Base-by-base conservation (phyloP, 2,888 invertebrate genomes). In the Syrphus vitripennis region DNA sequence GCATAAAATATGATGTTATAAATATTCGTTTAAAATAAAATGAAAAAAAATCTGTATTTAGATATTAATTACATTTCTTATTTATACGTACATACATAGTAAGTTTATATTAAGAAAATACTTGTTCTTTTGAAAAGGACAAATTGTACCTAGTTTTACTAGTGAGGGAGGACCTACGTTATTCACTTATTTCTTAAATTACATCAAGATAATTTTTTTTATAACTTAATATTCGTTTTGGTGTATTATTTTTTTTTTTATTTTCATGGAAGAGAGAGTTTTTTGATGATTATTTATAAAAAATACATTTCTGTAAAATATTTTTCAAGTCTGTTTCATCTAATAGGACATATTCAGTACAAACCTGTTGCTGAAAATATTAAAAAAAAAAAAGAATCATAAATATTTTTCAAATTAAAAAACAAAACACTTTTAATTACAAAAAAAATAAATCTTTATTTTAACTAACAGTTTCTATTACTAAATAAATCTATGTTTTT, bases 61-160 rank as follows among this genome's bases (percentile, higher is more conserved):
- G 57, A 80, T 48, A n/a, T n/a, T n/a, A 76, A 84, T 80, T 80
- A 84, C 83, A 84, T 71, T 83, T 80, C 45, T 31, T 65, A 63
- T 26, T 63, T 63, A 21, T 14, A 57, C 37, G 14, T 26, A 59
- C 24, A 59, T 29, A 61, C 14, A 42, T 63, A 42, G 42, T 45
- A 57, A 29, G 53, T n/a, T 26, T 48, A 63, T 57, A 80, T 65
- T 84, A 77, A 37, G 71, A 81, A 81, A 84, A 76, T 84, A 84
- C 59, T 81, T 57, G 57, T 77, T 77, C 76, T 76, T 83, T 81
- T 69, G 40, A 53, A 81, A 81, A 84, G 83, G 71, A 84, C 84
- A 76, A 69, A 84, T 50, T 24, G 81, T 34, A 76, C 55, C 84
- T 84, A 84, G 84, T 84, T 81, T 69, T 14, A 84, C 81, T 84